Conservation (phyloP, 2,797 vertebrate species). For the Brachymystax lenok region DNA sequence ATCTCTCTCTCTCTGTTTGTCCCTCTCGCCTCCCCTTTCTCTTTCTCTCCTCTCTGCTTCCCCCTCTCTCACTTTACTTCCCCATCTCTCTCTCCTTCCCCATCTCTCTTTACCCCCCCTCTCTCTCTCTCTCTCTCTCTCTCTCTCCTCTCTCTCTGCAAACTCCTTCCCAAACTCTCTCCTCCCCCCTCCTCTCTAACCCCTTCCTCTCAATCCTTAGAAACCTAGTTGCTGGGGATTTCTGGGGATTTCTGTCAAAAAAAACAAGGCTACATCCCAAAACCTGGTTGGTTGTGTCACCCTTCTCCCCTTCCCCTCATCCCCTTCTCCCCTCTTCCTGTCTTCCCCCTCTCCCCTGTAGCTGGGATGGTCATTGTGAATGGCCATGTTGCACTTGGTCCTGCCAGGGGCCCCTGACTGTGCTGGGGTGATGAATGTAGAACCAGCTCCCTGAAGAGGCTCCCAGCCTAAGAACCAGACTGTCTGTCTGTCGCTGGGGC, state of each 20-base stretch:
- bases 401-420: not conserved
- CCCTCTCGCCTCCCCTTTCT: slow-evolving; percentile 13
- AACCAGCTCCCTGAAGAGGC: not conserved
- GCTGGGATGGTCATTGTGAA: not conserved
- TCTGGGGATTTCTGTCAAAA: not conserved
- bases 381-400: not conserved
- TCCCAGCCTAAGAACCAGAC: not conserved
- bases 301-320: not conserved
- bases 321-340: not conserved
- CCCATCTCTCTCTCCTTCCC: too few species aligned
- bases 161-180: too few species aligned
- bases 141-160: not conserved
- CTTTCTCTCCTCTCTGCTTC: not conserved
- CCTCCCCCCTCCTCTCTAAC: too few species aligned
- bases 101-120: too few species aligned
- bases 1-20: slow-evolving; percentile 15
- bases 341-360: not conserved
- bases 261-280: not conserved
- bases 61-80: too few species aligned
- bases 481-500: not conserved
- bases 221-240: slow-evolving; percentile 23
- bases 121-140: not conserved
- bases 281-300: not conserved
- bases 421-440: not conserved
- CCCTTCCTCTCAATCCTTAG: not conserved